Percentiles rank a stretch among this genome's conserved stretches.
These are phyloP conservation scores for Chrysocyon brachyurus DNA, from an alignment of 2,797 vertebrate species.

Conservation along the genomic window DNA sequence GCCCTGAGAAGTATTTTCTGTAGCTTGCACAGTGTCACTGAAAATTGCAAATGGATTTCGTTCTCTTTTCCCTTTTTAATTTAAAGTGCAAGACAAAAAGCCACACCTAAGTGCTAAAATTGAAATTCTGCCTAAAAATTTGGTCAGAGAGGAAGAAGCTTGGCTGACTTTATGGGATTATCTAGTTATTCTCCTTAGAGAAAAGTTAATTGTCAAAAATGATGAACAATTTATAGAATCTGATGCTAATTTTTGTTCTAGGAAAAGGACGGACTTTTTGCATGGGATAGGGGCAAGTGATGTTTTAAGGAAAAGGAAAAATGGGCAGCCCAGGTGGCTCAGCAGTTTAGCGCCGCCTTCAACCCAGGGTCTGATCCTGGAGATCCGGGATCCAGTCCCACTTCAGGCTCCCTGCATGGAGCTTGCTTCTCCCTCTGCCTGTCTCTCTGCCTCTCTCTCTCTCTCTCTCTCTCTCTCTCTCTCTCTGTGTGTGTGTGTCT, in stretches of 20 bases:
- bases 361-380: too few relatives aligned
- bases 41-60: background rate
- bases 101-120: background rate
- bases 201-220: background rate
- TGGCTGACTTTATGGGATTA: background rate
- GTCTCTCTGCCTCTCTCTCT: too few relatives aligned
- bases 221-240: background rate
- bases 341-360: too few relatives aligned
- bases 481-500: too few relatives aligned
- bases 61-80: background rate
- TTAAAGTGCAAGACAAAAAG: background rate
- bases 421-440: too few relatives aligned
- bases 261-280: background rate
- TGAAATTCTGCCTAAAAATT: constrained; percentile 32
- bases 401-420: too few relatives aligned
- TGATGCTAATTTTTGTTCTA: background rate
- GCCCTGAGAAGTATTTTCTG: background rate
- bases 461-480: too few relatives aligned
- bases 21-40: background rate
- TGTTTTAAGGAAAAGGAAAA: background rate
- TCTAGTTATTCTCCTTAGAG: background rate
- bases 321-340: too few relatives aligned
- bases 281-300: background rate
- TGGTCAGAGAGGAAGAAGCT: background rate
- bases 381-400: too few relatives aligned